Base-by-base conservation (phyloP, 2,797 vertebrate species). In the Crocodylus rhombifer region DNA sequence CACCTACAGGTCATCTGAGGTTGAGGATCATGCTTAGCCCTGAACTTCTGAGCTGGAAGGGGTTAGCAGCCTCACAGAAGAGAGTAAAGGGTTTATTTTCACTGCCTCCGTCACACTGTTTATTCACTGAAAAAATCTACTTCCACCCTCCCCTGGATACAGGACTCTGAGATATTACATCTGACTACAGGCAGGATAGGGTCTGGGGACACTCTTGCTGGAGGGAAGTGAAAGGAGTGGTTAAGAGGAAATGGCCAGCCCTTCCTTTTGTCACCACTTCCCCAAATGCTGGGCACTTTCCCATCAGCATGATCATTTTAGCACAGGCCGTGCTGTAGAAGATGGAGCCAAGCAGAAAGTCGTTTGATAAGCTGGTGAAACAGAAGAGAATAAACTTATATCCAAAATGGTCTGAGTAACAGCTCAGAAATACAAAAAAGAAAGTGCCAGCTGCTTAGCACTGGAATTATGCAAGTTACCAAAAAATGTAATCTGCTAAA, bases 401-500 rank as follows among this genome's bases (percentile, higher is more conserved):
- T n/a, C 51, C 61, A 55, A 26, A 21, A 74, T 90, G 73, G n/a
- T 12, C 84, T 88, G 42, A 16, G 64, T 69, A 84, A 13, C 4
- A 33, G 82, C 81, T 18, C n/a, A 73, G 1, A 62, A 57, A 84
- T 78, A 57, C 0, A 14, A 69, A 62, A 60, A 88, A 61, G 62
- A 63, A 13, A 92, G 86, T 0, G 28, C 28, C 25, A 16, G 33
- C 79, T 88, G 73, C 7, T 78, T 76, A 78, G 71, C 82, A 75
- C 58, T 84, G 77, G 28, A 86, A 87, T 67, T 57, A 67, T 65
- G 2, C 42, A 88, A 94, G 80, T 57, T 76, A 62, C 57, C 93
- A 86, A 91, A 84, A 82, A 83, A 84, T 4, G 26, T 82, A 69
- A 92, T 87, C 87, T 81, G 90, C 91, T 95, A 91, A 96, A 89